Conservation (phyloP, 2,888 invertebrate genomes). For the Helicoverpa assulta region DNA sequence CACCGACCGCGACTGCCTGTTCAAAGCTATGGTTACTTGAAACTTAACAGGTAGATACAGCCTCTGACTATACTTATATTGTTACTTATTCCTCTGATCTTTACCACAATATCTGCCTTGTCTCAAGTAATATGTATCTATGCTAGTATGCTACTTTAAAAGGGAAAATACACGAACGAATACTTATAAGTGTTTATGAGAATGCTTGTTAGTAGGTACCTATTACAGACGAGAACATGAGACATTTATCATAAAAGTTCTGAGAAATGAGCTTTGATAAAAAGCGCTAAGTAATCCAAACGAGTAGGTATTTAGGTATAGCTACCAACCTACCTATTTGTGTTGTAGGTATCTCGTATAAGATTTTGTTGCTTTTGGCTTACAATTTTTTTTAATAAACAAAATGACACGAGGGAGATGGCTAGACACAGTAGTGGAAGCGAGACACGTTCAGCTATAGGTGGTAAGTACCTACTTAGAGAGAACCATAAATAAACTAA, state of each 20-base stretch:
- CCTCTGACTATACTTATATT: slow-evolving; percentile 41
- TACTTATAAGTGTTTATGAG: slow-evolving; percentile 15
- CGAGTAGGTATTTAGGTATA: too few relatives aligned
- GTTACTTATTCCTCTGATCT: slow-evolving; percentile 23
- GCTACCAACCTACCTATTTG: too few relatives aligned
- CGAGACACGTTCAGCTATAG: too few relatives aligned
- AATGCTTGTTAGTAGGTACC: slow-evolving; percentile 22
- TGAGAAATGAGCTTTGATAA: slow-evolving; percentile 36
- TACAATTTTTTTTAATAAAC: too few relatives aligned
- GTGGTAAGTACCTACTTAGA: too few relatives aligned
- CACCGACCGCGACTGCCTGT: slow-evolving; percentile 82
- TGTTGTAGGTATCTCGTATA: too few relatives aligned
- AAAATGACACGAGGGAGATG: too few relatives aligned
- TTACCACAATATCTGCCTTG: slow-evolving; percentile 1
- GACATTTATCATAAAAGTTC: slow-evolving; percentile 48
- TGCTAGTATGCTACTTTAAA: slow-evolving; percentile 7
- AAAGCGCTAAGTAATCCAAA: slow-evolving; percentile 6
- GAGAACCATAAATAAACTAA: too few relatives aligned
- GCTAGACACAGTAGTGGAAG: too few relatives aligned
- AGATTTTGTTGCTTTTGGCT: too few relatives aligned
- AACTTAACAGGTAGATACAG: slow-evolving; percentile 67
- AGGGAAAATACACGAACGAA: too few relatives aligned
- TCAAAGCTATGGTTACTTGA: slow-evolving; percentile 65
- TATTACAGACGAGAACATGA: slow-evolving; percentile 28
- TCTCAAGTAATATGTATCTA: slow-evolving; percentile 9